A percentile compares a stretch with the other conserved stretches of the same genome.
phyloP scores from a whole-genome alignment of 2,113 vertebrate genomes.

The Ranitomeya imitator region DNA sequence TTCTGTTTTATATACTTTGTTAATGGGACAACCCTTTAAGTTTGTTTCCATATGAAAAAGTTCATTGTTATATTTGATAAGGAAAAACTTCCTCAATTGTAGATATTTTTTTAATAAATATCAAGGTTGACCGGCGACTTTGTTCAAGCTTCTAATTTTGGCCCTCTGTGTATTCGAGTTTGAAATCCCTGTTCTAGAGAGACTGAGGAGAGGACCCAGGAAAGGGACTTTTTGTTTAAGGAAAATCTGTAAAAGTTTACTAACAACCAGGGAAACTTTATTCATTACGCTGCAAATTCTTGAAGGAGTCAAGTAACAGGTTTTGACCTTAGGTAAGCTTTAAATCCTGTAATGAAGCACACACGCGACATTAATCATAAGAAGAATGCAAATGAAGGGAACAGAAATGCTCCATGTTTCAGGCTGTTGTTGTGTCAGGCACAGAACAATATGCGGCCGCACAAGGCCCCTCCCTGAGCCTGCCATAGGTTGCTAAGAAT shows the following conservation, averaged over 20 bases:
- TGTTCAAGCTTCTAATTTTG: too few species aligned
- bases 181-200: not conserved
- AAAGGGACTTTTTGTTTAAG: not conserved
- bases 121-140: too few species aligned
- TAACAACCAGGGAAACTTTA: not conserved
- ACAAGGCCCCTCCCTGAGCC: constrained; percentile 11
- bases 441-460: constrained; percentile 27
- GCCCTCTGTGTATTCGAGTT: too few species aligned
- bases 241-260: not conserved
- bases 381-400: constrained; percentile 26
- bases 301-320: not conserved
- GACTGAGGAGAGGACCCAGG: not conserved
- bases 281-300: not conserved
- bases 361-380: constrained; percentile 8
- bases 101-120: too few species aligned
- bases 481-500: constrained; percentile 53
- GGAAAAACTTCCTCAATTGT: too few species aligned
- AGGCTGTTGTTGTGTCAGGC: constrained; percentile 33
- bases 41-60: too few species aligned
- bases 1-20: too few species aligned
- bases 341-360: not conserved
- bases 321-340: not conserved
- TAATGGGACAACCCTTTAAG: too few species aligned
- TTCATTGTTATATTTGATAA: too few species aligned
- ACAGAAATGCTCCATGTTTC: constrained; percentile 15